Evolutionary conservation across 2,113 vertebrate genomes (phyloP), one percentile per base, ranked within the genome.

Genomic region (Odontesthes bonariensis): DNA sequence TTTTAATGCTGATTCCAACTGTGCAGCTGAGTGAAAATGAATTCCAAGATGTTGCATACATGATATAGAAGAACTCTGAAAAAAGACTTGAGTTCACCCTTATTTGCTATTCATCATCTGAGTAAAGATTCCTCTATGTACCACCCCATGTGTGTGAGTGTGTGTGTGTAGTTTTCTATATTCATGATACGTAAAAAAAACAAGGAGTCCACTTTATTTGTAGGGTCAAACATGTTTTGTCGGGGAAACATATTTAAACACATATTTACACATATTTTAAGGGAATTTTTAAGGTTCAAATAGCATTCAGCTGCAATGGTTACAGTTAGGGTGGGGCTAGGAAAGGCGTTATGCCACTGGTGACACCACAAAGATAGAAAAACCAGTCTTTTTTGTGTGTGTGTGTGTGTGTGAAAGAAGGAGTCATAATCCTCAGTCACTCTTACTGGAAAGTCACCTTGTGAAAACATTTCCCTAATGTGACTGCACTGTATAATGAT

Each of bases 1-100:
- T 72, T 81, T 56, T 61, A 20, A 17, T 74, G 83, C 68, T 77
- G 61, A 79, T 84, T 84, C 74, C 6, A 69, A 9, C 27, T 51
- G 20, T 49, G 31, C 8, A 20, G 22, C 23, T 40, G 13, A 52
- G 60, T 44, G 38, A 68, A 60, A 66, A 49, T 49, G 3, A 76
- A 70, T 73, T 53, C 67, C 35, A 47, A 17, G 9, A 31, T 66
- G 56, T 69, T 53, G 8, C 65, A 67, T 33, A 67, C 69, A 59
- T 66, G 63, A 4, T 22, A 19, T 32, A 27, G 17, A 71, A 57
- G 23, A 42, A 16, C 31, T 70, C 49, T 59, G 35, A 57, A 56
- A 40, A 62, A 53, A 44, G 0, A 33, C 8, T 52, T 27, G 32
- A 55, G 52, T 75, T 68, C 46, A 44, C 23, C 63, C 20, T 14